A percentile compares a stretch with the other conserved stretches of the same genome.
Evolutionary conservation across 2,113 vertebrate species (phyloP).

Genomic region (Phaethon lepturus): DNA sequence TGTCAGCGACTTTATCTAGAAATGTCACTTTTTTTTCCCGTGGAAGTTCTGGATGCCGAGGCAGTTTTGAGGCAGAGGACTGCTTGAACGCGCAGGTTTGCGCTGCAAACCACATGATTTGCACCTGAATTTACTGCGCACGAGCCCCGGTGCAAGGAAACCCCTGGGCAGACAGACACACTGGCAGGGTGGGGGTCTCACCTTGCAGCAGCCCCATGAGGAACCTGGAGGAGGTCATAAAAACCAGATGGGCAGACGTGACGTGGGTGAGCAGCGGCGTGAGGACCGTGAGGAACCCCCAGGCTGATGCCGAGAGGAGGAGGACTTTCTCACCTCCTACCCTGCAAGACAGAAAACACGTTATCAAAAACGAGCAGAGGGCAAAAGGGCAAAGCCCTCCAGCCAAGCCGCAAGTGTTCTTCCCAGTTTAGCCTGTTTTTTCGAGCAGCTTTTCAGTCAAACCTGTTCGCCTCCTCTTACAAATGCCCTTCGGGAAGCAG

Average conservation of each 20-base stretch:
- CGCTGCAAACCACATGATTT: background rate
- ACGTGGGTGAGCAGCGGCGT: conserved; percentile 86
- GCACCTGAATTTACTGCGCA: background rate
- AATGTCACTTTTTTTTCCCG: background rate
- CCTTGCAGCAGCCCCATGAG: conserved; percentile 95
- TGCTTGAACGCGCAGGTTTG: accelerated
- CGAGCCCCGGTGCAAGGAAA: background rate
- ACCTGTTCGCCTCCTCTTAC: background rate
- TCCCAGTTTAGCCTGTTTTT: background rate
- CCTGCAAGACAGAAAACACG: conserved; percentile 62
- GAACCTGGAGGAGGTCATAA: conserved; percentile 87
- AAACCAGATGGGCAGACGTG: conserved; percentile 85
- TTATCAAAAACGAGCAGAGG: background rate
- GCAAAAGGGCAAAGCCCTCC: background rate
- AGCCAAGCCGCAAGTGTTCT: background rate
- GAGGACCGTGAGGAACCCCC: conserved; percentile 88
- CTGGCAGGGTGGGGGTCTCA: conserved; percentile 52
- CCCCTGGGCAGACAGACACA: background rate
- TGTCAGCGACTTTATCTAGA: background rate
- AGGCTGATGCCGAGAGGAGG: conserved; percentile 88
- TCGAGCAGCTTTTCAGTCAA: background rate
- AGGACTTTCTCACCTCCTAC: conserved; percentile 95
- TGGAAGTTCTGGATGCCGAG: background rate
- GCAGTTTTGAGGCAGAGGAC: background rate
- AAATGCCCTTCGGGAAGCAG: background rate